Conservation (phyloP, 1,140 invertebrate genomes). For the Drosophila pseudoobscura region DNA sequence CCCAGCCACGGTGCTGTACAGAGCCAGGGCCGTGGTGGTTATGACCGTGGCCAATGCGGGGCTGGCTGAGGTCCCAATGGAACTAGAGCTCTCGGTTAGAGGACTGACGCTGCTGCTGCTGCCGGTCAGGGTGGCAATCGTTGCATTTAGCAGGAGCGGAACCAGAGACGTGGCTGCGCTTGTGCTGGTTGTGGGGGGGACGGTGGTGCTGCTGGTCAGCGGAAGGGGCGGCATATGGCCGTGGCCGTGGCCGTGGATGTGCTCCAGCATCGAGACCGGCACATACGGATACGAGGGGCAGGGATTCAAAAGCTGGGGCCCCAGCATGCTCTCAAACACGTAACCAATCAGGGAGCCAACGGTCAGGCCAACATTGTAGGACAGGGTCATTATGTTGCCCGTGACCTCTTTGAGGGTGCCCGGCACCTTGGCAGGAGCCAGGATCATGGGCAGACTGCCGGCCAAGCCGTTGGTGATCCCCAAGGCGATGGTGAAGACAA, state of each 20-base stretch:
- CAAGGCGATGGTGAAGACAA: conserved; percentile 89
- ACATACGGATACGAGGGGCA: conserved; percentile 79
- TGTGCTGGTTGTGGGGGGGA: conserved; percentile 30
- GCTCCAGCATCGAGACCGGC: conserved; percentile 54
- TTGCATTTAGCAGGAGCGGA: conserved; percentile 67
- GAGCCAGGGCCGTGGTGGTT: conserved; percentile 66
- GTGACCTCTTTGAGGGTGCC: conserved; percentile 90
- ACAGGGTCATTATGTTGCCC: conserved; percentile 96
- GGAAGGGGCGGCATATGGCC: conserved; percentile 46
- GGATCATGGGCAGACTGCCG: conserved; percentile 95
- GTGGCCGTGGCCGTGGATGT: conserved; percentile 42
- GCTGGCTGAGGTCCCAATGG: conserved; percentile 29
- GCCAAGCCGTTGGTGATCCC: conserved; percentile 94
- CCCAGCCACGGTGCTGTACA: conserved; percentile 61
- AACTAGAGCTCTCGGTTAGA: conserved; percentile 36
- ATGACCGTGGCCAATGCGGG: conserved; percentile 68
- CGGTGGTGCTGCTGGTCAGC: conserved; percentile 52
- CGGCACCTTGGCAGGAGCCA: conserved; percentile 91
- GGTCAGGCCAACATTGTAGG: conserved; percentile 93
- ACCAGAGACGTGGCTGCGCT: conserved; percentile 44
- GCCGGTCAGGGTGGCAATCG: conserved; percentile 31
- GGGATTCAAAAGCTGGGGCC: conserved; percentile 84
- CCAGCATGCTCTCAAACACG: conserved; percentile 89
- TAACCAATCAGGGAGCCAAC: conserved; percentile 93
- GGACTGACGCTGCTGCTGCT: conserved; percentile 27